Evolutionary conservation across 2,113 vertebrate genomes (phyloP).

Genomic region (Mystacornis crossleyi): DNA sequence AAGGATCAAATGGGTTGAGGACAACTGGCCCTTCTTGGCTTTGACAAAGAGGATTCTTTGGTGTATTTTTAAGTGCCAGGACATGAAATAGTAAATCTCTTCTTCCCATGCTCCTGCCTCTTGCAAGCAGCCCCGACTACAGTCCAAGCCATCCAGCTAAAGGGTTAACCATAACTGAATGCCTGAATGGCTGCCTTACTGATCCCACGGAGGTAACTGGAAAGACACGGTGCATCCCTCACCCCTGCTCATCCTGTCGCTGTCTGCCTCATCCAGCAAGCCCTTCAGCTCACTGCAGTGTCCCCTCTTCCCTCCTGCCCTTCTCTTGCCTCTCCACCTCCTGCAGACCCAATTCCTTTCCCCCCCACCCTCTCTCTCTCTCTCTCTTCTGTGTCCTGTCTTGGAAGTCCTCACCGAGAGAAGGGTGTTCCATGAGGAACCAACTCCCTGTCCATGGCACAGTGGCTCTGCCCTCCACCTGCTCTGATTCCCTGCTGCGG

Average conservation of each 20-base stretch:
- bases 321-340: not conserved
- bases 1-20: slow-evolving; percentile 48
- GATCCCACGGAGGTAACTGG: slow-evolving; percentile 78
- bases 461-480: not conserved
- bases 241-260: not conserved
- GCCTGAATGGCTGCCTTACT: slow-evolving; percentile 78
- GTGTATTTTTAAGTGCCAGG: slow-evolving; percentile 65
- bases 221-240: not conserved
- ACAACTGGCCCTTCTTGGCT: slow-evolving; percentile 18
- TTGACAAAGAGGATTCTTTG: slow-evolving; percentile 61
- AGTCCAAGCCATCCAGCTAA: slow-evolving; percentile 53
- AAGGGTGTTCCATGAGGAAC: not conserved
- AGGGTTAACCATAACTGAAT: slow-evolving; percentile 66
- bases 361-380: not conserved
- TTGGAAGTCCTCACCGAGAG: not conserved
- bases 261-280: not conserved
- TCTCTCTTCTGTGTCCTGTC: not conserved
- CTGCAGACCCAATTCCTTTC: not conserved
- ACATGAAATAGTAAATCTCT: slow-evolving; percentile 51
- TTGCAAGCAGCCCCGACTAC: slow-evolving; percentile 29
- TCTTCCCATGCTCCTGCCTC: slow-evolving; percentile 38
- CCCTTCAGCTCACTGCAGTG: not conserved
- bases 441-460: not conserved
- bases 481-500: not conserved
- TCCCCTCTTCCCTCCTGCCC: not conserved